These are phyloP conservation scores for Littorina saxatilis DNA, from an alignment of 1,140 invertebrate genomes.

Conservation along the genomic window DNA sequence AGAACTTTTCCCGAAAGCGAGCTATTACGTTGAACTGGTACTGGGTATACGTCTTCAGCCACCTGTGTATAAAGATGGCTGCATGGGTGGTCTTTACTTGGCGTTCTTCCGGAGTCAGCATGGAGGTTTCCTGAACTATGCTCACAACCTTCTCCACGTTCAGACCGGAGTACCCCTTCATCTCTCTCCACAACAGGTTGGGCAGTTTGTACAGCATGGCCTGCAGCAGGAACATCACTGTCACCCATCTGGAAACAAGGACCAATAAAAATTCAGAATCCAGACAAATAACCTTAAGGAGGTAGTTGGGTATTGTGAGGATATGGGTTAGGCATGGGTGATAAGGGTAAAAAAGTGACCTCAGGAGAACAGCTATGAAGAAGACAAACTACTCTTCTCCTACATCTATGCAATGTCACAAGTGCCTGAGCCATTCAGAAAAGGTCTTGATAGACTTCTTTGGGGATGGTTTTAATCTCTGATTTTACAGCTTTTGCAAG, in stretches of 20 bases:
- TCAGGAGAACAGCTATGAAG: too few relatives aligned
- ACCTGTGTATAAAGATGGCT: constrained; percentile 62
- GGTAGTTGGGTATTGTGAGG: too few relatives aligned
- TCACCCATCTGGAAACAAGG: constrained; percentile 74
- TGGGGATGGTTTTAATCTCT: too few relatives aligned
- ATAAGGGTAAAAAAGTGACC: too few relatives aligned
- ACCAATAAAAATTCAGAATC: constrained; percentile 37
- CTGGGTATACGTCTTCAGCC: constrained; percentile 54
- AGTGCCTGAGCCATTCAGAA: too few relatives aligned
- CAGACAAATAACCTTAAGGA: neutral
- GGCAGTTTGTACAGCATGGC: constrained; percentile 75
- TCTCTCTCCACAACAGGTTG: constrained; percentile 68
- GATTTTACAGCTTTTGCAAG: too few relatives aligned
- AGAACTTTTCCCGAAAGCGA: constrained; percentile 56
- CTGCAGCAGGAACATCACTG: constrained; percentile 75
- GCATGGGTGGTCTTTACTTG: constrained; percentile 59
- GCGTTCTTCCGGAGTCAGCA: constrained; percentile 53
- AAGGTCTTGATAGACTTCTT: too few relatives aligned
- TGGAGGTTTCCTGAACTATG: constrained; percentile 39
- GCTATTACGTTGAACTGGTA: constrained; percentile 64
- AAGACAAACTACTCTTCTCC: too few relatives aligned
- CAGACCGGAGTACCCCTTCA: constrained; percentile 67
- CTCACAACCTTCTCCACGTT: constrained; percentile 48
- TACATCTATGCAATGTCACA: too few relatives aligned
- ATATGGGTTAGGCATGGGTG: too few relatives aligned